Conservation (phyloP, 2,888 invertebrate species). For the Diplolepis rosae region DNA sequence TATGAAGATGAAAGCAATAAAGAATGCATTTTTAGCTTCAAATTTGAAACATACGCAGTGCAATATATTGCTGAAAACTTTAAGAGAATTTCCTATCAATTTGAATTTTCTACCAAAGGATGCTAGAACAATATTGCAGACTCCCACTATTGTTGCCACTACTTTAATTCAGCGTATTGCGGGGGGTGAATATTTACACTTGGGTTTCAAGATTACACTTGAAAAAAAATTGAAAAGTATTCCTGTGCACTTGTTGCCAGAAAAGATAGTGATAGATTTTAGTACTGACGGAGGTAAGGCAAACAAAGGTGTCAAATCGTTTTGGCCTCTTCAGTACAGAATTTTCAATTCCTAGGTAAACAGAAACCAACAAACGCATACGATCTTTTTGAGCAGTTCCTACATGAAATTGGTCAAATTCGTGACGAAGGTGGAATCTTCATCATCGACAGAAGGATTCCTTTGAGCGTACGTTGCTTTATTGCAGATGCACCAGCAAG, state of each 20-base stretch:
- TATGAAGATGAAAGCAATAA: too few relatives aligned
- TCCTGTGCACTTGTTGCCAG: constrained; percentile 25
- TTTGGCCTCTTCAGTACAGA: constrained; percentile 51
- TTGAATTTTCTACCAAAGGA: constrained; percentile 36
- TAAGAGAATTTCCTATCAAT: background rate
- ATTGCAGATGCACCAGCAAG: constrained; percentile 53
- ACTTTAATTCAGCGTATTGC: constrained; percentile 4
- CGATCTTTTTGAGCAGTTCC: constrained; percentile 35
- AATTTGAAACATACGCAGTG: too few relatives aligned
- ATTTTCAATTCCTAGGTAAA: constrained; percentile 43
- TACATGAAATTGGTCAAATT: constrained; percentile 30
- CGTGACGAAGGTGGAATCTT: constrained; percentile 46
- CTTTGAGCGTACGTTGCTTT: constrained; percentile 38
- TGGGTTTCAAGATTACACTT: constrained; percentile 37
- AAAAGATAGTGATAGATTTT: constrained; percentile 34
- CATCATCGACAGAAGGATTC: constrained; percentile 29
- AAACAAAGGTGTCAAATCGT: constrained; percentile 32
- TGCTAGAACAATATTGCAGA: constrained; percentile 34
- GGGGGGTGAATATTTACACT: constrained; percentile 40
- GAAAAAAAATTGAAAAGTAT: constrained; percentile 27
- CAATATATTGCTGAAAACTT: too few relatives aligned
- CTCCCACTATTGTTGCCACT: constrained; percentile 26
- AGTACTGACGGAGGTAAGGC: constrained; percentile 42
- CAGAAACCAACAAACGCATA: constrained; percentile 37
- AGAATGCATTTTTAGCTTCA: background rate